These are phyloP conservation scores for Dipodomys stephensi DNA, from an alignment of 2,113 vertebrate species.

Conservation along the genomic window DNA sequence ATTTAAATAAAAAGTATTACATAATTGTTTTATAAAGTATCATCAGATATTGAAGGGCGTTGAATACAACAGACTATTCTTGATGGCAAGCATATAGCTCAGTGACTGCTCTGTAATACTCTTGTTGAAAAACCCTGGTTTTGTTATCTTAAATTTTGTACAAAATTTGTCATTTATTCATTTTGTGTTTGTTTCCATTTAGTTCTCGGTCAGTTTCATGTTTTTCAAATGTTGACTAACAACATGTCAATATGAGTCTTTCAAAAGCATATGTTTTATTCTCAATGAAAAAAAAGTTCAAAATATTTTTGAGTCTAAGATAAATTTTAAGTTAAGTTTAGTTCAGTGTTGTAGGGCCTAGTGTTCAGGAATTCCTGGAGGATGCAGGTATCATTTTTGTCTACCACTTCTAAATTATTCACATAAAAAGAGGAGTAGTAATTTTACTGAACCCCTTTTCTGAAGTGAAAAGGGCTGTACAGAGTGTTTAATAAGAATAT, in stretches of 20 bases:
- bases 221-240: conserved; percentile 40
- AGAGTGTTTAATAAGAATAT: conserved; percentile 68
- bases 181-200: conserved; percentile 50
- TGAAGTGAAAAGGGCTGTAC: conserved; percentile 45
- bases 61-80: background rate
- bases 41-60: background rate
- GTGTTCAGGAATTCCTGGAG: conserved; percentile 73
- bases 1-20: background rate
- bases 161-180: conserved; percentile 32
- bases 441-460: conserved; percentile 72
- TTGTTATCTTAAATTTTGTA: background rate
- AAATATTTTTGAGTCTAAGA: background rate
- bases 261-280: conserved; percentile 61
- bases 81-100: background rate
- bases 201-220: background rate
- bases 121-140: background rate
- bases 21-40: background rate
- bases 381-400: conserved; percentile 68
- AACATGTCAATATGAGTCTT: conserved; percentile 56
- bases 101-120: background rate
- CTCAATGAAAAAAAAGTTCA: conserved; percentile 30
- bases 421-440: conserved; percentile 69
- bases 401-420: conserved; percentile 78
- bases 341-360: background rate
- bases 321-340: background rate